Evolutionary conservation across 1,140 invertebrate genomes (phyloP).

Genomic region (Trachelipus rathkii): DNA sequence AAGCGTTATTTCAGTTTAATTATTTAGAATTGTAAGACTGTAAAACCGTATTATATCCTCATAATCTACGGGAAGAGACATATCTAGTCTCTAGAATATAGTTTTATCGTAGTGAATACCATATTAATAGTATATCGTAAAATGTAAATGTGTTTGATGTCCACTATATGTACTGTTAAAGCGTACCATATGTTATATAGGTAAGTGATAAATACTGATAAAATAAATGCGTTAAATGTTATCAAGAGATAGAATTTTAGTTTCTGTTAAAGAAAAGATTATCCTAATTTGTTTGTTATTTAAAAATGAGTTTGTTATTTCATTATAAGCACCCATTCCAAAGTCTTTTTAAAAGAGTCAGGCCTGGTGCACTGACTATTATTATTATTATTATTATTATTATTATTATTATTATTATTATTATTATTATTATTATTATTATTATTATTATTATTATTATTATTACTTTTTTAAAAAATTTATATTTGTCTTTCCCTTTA

Average conservation of each 20-base stretch:
- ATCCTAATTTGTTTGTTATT: not conserved
- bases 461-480: no score
- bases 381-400: not conserved
- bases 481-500: not conserved
- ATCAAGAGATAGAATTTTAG: not conserved
- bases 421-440: not conserved
- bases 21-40: slow-evolving; percentile 7
- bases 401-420: not conserved
- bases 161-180: slow-evolving; percentile 2
- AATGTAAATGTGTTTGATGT: not conserved
- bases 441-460: no score
- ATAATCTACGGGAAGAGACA: not conserved
- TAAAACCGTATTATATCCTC: not conserved
- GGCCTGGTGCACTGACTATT: not conserved
- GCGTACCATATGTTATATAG: not conserved
- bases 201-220: slow-evolving; percentile 2
- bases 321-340: slow-evolving; percentile 9
- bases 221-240: no score
- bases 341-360: not conserved
- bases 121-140: slow-evolving; percentile 5
- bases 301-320: slow-evolving; percentile 2
- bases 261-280: not conserved
- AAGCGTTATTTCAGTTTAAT: not conserved
- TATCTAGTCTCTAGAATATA: slow-evolving; percentile 10
- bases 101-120: not conserved